Evolutionary conservation across 2,888 invertebrate genomes (phyloP).

Genomic region (Andrena hattorfiana): DNA sequence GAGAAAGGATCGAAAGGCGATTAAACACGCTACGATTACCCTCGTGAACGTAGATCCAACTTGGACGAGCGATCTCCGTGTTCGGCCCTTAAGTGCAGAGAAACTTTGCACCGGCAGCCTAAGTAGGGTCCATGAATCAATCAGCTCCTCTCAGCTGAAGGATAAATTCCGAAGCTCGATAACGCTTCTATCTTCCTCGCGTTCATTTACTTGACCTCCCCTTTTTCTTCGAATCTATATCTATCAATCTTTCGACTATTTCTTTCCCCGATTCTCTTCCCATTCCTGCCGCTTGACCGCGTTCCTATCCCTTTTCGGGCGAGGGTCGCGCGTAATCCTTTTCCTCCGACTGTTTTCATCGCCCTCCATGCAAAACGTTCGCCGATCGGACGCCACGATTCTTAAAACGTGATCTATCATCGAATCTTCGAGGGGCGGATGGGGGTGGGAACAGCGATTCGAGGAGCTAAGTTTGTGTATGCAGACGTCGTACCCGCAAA

Average conservation of each 20-base stretch:
- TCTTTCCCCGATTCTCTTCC: background rate
- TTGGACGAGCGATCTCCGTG: background rate
- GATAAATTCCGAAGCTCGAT: constrained; percentile 58
- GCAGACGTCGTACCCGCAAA: constrained; percentile 58
- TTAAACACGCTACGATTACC: constrained; percentile 1
- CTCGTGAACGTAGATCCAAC: background rate
- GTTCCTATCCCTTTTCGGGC: background rate
- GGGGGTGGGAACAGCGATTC: constrained; percentile 19
- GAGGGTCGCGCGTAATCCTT: background rate
- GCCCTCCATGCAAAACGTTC: constrained; percentile 23
- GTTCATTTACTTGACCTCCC: constrained; percentile 22
- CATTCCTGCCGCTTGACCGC: constrained; percentile 12
- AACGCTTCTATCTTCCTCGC: constrained; percentile 33
- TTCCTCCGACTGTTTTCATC: constrained; percentile 19
- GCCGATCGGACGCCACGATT: constrained; percentile 52
- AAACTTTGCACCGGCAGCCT: constrained; percentile 24
- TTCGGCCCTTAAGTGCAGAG: constrained; percentile 9
- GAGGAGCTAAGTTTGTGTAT: constrained; percentile 57
- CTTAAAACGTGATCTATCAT: constrained; percentile 69
- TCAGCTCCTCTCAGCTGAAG: constrained; percentile 46
- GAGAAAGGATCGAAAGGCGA: background rate
- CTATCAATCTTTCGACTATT: constrained; percentile 33
- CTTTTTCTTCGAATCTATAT: constrained; percentile 22
- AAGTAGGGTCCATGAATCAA: constrained; percentile 62
- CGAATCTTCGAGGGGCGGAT: constrained; percentile 43